A percentile compares a stretch with the other conserved stretches of the same genome.
Conservation (phyloP, 2,797 vertebrate species). For the Macroramphosus scolopax region DNA sequence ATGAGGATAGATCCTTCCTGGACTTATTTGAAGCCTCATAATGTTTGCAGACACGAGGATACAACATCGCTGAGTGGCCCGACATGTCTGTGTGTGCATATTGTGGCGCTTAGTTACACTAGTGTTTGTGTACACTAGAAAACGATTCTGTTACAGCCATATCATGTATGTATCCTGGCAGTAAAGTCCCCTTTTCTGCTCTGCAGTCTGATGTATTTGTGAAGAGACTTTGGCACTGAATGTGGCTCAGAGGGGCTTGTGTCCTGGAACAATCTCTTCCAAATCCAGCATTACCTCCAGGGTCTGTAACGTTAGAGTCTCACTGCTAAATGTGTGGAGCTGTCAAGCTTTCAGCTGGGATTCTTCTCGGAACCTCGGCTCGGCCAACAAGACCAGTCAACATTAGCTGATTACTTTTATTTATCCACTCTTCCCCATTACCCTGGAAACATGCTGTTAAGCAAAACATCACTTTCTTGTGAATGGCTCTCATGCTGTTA, state of each 20-base stretch:
- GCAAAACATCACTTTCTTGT: too few species aligned
- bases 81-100: constrained; percentile 15
- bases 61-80: constrained; percentile 5
- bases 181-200: constrained; percentile 44
- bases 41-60: constrained; percentile 37
- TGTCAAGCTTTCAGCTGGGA: constrained; percentile 37
- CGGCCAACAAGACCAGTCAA: constrained; percentile 17
- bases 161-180: constrained; percentile 14
- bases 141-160: constrained; percentile 22
- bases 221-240: constrained; percentile 28
- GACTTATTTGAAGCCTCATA: constrained; percentile 56
- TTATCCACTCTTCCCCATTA: too few species aligned
- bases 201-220: constrained; percentile 21
- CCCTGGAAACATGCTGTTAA: too few species aligned
- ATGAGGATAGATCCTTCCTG: constrained; percentile 62
- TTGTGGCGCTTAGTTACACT: too few species aligned
- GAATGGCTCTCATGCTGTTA: too few species aligned
- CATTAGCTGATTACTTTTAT: constrained; percentile 38
- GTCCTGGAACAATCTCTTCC: too few species aligned
- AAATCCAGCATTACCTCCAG: constrained; percentile 31
- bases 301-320: constrained; percentile 57
- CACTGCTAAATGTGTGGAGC: constrained; percentile 52
- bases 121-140: constrained; percentile 26
- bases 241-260: constrained; percentile 12
- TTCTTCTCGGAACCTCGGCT: constrained; percentile 31